phyloP scores from a whole-genome alignment of 2,113 vertebrate genomes.

The Neodontobutis hainanensis region DNA sequence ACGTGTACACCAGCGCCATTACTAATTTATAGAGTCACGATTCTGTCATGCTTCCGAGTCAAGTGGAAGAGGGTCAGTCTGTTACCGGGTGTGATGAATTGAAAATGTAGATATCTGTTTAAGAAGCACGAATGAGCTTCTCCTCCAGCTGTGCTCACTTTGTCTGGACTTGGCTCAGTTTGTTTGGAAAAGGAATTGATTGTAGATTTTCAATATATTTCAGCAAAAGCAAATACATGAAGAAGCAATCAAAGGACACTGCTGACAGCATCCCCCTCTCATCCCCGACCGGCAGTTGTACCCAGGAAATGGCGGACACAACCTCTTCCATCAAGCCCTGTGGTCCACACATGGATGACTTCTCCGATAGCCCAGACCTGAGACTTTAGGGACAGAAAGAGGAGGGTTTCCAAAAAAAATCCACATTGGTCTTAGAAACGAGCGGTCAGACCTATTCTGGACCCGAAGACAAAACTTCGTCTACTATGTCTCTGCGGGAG shows the following conservation, averaged over 20 bases:
- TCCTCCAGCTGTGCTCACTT: too few relatives aligned
- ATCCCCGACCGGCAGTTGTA: conserved; percentile 50
- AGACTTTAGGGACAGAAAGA: conserved; percentile 31
- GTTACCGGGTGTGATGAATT: conserved; percentile 10
- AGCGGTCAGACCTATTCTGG: conserved; percentile 56
- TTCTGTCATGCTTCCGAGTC: conserved; percentile 70
- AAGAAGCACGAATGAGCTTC: too few relatives aligned
- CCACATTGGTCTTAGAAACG: conserved; percentile 49
- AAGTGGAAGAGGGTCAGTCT: conserved; percentile 61
- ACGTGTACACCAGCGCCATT: conserved; percentile 52
- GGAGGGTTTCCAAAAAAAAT: conserved; percentile 23
- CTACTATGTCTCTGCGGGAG: conserved; percentile 92
- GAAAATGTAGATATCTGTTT: not conserved
- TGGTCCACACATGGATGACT: conserved; percentile 10
- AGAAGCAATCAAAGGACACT: conserved; percentile 36
- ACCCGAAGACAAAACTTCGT: too few relatives aligned
- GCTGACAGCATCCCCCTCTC: conserved; percentile 37
- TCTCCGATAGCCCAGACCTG: conserved; percentile 21
- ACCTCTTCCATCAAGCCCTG: conserved; percentile 15
- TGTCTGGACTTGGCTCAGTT: too few relatives aligned
- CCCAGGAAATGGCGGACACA: conserved; percentile 32
- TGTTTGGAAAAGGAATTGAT: not conserved
- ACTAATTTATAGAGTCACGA: conserved; percentile 76
- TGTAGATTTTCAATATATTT: conserved; percentile 10
- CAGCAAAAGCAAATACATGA: conserved; percentile 39